phyloP scores from a whole-genome alignment of 2,797 vertebrate genomes.

The Anguilla megastoma region DNA sequence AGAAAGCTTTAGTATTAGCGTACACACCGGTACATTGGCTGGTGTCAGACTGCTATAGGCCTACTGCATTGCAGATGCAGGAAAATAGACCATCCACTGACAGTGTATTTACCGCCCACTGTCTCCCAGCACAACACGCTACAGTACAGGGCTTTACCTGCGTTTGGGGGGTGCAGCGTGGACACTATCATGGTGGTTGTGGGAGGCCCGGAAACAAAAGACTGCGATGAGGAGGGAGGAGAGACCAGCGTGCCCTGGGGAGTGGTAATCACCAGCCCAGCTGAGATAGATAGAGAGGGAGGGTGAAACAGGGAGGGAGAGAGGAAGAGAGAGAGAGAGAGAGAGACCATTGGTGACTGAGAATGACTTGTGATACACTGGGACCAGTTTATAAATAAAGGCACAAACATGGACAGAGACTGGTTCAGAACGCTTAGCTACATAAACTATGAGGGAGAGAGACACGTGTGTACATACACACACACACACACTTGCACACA shows the following conservation, averaged over 20 bases:
- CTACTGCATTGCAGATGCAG: background rate
- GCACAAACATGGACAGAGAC: background rate
- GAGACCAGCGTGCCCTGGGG: slow-evolving; percentile 89
- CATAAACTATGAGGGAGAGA: background rate
- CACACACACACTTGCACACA: slow-evolving; percentile 38
- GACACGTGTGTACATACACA: background rate
- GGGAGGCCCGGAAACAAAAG: slow-evolving; percentile 73
- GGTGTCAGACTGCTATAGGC: background rate
- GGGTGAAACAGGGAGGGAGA: too few relatives aligned
- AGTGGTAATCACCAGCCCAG: slow-evolving; percentile 93
- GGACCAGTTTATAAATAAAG: slow-evolving; percentile 16
- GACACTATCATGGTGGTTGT: slow-evolving; percentile 93
- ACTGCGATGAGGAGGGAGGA: slow-evolving; percentile 87
- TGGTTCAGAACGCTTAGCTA: background rate
- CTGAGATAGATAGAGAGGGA: slow-evolving; percentile 58
- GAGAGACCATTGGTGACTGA: background rate
- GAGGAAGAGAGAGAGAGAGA: background rate
- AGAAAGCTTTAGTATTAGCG: background rate
- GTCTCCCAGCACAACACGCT: background rate
- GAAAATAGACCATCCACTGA: background rate
- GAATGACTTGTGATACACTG: background rate
- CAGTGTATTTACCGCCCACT: background rate
- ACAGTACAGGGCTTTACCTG: slow-evolving; percentile 69
- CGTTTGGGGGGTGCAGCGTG: slow-evolving; percentile 80
- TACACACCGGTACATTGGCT: background rate